These are phyloP conservation scores for Ceratosolen fusciceps DNA, from an alignment of 1,140 invertebrate species.

Conservation along the genomic window DNA sequence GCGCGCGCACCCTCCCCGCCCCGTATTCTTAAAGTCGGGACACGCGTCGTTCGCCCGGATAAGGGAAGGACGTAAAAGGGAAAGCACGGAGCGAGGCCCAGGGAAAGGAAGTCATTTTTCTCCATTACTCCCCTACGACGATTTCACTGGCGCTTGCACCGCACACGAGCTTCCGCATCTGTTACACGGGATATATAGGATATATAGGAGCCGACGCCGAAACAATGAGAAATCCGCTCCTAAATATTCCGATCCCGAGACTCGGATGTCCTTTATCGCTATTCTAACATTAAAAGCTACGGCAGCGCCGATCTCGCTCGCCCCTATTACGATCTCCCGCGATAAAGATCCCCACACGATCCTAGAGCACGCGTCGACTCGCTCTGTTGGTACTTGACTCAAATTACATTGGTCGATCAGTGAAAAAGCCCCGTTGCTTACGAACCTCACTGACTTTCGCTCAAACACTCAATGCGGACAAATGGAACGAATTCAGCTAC, in stretches of 20 bases:
- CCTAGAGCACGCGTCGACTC: no score
- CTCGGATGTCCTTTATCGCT: background rate
- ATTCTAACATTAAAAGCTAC: background rate
- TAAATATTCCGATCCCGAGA: background rate
- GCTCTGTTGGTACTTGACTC: no score
- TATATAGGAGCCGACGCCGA: background rate
- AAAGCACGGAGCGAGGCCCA: background rate
- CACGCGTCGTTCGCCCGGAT: background rate
- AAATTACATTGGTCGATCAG: no score
- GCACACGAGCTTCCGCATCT: slow-evolving; percentile 20
- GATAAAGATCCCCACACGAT: no score
- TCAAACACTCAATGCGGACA: no score
- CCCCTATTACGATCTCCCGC: no score
- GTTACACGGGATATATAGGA: slow-evolving; percentile 11
- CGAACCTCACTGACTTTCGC: no score
- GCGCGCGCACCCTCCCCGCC: background rate
- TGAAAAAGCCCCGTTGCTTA: no score
- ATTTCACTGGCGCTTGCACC: background rate
- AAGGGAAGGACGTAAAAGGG: background rate
- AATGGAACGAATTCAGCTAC: no score
- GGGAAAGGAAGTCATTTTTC: slow-evolving; percentile 26
- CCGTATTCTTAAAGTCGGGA: background rate
- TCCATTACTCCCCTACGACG: background rate
- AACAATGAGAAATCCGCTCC: background rate
- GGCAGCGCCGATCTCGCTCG: no score